Percentiles rank a stretch among this genome's conserved stretches.
Conservation (phyloP, 2,888 invertebrate genomes). For the Drepana falcataria region DNA sequence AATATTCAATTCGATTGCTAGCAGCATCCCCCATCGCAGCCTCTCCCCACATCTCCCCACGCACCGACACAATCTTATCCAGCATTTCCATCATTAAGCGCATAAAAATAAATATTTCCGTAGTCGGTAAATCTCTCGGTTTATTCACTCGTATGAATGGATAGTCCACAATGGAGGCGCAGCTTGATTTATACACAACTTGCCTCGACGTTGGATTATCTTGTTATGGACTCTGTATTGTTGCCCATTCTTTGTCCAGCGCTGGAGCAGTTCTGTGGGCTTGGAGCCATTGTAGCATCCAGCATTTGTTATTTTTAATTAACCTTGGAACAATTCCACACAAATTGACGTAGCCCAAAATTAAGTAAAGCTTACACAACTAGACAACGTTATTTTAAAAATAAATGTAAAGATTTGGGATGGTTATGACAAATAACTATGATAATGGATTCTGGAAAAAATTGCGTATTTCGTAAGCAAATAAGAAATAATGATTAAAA, state of each 20-base stretch:
- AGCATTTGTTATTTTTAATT: too few relatives aligned
- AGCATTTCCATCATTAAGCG: not conserved
- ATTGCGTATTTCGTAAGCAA: too few relatives aligned
- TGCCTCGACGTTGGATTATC: constrained; percentile 25
- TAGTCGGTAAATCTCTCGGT: constrained; percentile 27
- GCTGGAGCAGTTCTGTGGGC: not conserved
- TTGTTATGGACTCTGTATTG: constrained; percentile 20
- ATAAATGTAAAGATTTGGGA: too few relatives aligned
- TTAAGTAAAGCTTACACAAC: too few relatives aligned
- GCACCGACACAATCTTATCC: not conserved
- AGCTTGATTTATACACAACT: constrained; percentile 24
- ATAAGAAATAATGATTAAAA: too few relatives aligned
- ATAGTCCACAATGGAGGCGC: constrained; percentile 16
- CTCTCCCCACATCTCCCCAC: not conserved
- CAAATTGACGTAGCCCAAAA: too few relatives aligned
- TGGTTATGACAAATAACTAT: too few relatives aligned
- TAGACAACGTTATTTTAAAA: too few relatives aligned
- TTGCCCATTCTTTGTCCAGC: not conserved
- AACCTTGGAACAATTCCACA: too few relatives aligned
- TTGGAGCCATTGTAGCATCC: not conserved
- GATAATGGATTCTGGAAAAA: too few relatives aligned
- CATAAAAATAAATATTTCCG: not conserved
- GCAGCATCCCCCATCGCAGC: not conserved
- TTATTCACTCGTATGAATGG: constrained; percentile 27
- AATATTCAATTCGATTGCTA: not conserved